Conservation (phyloP, 2,888 invertebrate species). For the Panopea generosa region DNA sequence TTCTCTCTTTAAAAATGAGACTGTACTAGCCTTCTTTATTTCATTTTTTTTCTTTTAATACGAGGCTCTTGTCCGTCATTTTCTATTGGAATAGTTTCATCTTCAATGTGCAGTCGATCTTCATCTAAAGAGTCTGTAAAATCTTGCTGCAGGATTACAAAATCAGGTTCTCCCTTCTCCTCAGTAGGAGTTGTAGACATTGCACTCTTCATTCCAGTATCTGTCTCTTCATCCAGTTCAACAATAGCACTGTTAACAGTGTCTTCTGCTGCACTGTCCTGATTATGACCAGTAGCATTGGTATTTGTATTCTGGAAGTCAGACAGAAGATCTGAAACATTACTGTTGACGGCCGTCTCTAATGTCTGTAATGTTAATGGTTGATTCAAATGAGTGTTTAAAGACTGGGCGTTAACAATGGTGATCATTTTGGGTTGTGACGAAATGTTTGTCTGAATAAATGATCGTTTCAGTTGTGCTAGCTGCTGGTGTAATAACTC, state of each 20-base stretch:
- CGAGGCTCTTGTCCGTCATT: slow-evolving; percentile 50
- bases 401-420: slow-evolving; percentile 20
- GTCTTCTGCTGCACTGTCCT: no score
- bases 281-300: no score
- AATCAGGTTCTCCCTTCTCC: slow-evolving; percentile 5
- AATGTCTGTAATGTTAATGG: slow-evolving; percentile 32
- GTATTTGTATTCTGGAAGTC: no score
- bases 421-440: slow-evolving; percentile 31
- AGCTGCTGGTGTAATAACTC: slow-evolving; percentile 73
- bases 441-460: slow-evolving; percentile 13
- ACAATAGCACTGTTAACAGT: no score
- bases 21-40: no score
- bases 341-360: neutral
- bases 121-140: slow-evolving; percentile 24
- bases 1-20: no score
- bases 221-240: neutral
- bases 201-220: slow-evolving; percentile 4
- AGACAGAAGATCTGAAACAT: no score
- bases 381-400: slow-evolving; percentile 17
- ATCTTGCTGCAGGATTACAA: slow-evolving; percentile 25
- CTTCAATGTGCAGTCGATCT: slow-evolving; percentile 31
- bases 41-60: slow-evolving; percentile 32
- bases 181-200: neutral
- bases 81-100: slow-evolving; percentile 38
- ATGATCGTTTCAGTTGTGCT: slow-evolving; percentile 62